Evolutionary conservation across 2,113 vertebrate species (phyloP).

Genomic region (Lota lota): DNA sequence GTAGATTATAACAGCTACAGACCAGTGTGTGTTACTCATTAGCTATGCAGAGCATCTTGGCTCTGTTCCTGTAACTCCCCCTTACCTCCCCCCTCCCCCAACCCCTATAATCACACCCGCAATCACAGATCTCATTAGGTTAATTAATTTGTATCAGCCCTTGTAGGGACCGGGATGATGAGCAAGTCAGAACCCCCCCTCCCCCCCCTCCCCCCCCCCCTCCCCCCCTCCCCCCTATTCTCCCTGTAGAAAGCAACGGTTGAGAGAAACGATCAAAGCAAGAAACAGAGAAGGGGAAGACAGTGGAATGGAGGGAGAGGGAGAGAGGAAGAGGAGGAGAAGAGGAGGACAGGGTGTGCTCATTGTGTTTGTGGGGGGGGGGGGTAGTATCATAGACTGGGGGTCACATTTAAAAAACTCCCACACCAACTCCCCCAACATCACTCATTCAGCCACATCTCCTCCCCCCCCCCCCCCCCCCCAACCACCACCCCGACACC

Average conservation of each 20-base stretch:
- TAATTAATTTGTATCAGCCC: conserved; percentile 99
- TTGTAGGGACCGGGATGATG: conserved; percentile 99
- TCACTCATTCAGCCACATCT: no score
- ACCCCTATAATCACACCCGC: conserved; percentile 93
- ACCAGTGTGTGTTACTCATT: conserved; percentile 74
- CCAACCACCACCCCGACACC: no score
- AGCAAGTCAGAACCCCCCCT: conserved; percentile 88
- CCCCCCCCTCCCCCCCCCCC: neutral
- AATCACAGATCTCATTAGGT: conserved; percentile 99
- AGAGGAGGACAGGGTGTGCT: neutral
- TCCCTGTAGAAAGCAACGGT: neutral
- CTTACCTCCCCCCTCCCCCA: conserved; percentile 89
- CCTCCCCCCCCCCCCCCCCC: no score
- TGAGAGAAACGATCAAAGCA: conserved; percentile 5
- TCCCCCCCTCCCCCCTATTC: conserved; percentile 49
- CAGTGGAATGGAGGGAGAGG: neutral
- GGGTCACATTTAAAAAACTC: no score
- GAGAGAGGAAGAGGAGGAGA: neutral
- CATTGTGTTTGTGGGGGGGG: no score
- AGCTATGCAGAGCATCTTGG: conserved; percentile 91
- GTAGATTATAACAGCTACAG: conserved; percentile 11
- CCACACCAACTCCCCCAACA: no score
- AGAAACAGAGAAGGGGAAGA: neutral
- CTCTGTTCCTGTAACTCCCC: conserved; percentile 92
- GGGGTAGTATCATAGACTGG: no score